Percentiles rank a stretch among this genome's conserved stretches.
Conservation (phyloP, 2,113 vertebrate species). For the Xerus inauris region DNA sequence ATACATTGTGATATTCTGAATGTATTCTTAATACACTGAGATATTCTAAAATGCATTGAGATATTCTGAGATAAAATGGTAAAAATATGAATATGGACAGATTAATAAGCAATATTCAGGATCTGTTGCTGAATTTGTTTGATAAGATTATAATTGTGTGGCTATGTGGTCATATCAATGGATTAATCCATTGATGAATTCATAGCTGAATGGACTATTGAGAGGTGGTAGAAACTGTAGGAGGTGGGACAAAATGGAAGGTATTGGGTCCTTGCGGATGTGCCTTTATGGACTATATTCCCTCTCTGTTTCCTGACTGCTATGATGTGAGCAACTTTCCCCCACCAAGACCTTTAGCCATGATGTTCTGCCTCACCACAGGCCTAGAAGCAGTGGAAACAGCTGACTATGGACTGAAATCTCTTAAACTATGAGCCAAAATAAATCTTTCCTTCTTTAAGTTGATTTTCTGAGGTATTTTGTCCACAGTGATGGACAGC, state of each 20-base stretch:
- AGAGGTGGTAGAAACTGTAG: not conserved
- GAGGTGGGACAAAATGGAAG: not conserved
- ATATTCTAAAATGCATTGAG: too few species aligned
- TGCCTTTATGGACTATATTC: too few species aligned
- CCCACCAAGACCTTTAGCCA: not conserved
- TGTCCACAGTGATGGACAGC: not conserved
- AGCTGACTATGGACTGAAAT: not conserved
- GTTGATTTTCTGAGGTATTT: not conserved
- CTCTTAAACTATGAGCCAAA: not conserved
- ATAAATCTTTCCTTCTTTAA: not conserved
- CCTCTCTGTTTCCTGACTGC: too few species aligned
- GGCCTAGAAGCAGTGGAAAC: not conserved
- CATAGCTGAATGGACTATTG: not conserved
- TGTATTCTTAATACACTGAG: too few species aligned
- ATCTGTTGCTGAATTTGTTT: not conserved
- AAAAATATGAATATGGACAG: not conserved
- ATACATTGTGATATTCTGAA: too few species aligned
- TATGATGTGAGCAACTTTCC: too few species aligned
- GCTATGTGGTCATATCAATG: not conserved
- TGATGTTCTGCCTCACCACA: not conserved
- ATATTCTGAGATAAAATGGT: not conserved
- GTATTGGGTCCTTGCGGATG: not conserved
- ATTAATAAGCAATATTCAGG: not conserved
- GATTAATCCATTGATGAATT: not conserved
- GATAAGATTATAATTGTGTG: not conserved